Percentiles rank a stretch among this genome's conserved stretches.
phyloP scores from a whole-genome alignment of 1,140 invertebrate genomes.

The Magallana gigas region DNA sequence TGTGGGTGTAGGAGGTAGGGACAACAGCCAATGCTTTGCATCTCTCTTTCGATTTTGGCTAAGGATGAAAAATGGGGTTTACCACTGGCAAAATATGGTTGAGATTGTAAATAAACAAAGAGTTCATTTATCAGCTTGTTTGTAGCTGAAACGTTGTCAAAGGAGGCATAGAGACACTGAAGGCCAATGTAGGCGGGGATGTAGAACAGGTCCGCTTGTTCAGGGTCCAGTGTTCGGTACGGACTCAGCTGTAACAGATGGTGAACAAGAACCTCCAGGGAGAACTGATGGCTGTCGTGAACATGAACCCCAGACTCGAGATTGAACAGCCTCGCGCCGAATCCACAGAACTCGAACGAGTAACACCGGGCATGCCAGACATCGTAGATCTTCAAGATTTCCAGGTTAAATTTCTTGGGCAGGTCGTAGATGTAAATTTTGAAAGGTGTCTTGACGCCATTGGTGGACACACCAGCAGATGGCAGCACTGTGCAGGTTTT shows the following conservation, averaged over 20 bases:
- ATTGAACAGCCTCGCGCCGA: constrained; percentile 61
- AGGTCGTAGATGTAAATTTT: constrained; percentile 72
- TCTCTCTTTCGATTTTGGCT: constrained; percentile 69
- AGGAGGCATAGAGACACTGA: constrained; percentile 48
- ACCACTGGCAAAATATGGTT: constrained; percentile 53
- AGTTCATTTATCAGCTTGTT: background rate
- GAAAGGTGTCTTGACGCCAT: constrained; percentile 52
- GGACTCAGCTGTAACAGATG: constrained; percentile 66
- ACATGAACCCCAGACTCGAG: constrained; percentile 45
- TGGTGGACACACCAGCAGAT: background rate
- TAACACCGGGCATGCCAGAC: constrained; percentile 54
- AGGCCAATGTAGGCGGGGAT: constrained; percentile 68
- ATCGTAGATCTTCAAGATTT: constrained; percentile 57
- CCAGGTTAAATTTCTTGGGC: constrained; percentile 64
- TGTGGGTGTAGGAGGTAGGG: constrained; percentile 57
- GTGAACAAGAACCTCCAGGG: constrained; percentile 69
- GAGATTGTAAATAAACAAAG: background rate
- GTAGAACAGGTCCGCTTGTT: constrained; percentile 70
- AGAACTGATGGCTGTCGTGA: constrained; percentile 67
- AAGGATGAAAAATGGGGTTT: constrained; percentile 68
- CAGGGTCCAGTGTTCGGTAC: constrained; percentile 61
- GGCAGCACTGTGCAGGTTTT: background rate
- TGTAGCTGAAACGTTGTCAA: background rate
- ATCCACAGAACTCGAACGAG: constrained; percentile 55
- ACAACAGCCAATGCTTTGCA: constrained; percentile 51